Base-by-base conservation (phyloP, 2,113 vertebrate genomes). In the Oryzias curvinotus region DNA sequence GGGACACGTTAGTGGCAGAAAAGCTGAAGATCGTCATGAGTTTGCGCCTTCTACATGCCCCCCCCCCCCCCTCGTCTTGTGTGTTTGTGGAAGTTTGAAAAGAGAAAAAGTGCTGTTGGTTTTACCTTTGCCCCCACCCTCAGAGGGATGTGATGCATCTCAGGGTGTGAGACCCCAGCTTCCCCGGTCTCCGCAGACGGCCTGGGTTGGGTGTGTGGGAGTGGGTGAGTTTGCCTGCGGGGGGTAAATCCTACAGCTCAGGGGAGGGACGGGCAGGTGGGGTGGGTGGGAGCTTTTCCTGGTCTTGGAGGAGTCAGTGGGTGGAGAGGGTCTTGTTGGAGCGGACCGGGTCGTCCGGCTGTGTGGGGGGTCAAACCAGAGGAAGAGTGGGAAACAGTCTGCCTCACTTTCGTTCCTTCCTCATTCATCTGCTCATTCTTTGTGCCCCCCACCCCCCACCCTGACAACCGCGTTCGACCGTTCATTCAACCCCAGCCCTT, bases 211-310 rank as follows among this genome's bases (percentile, higher is more conserved):
- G 48, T 56, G 81, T 82, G 61, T 75, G 71, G 46, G 55, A 69
- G 55, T 68, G 59, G 55, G 83, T 81, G 61, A 72, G 75, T 81
- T 70, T 84, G 71, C 67, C 65, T 83, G 82, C 50, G 57, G 79
- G 77, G 81, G 78, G 73, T 84, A 85, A 85, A 78, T 82, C 78
- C 84, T 64, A 52, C 66, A 68, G 73, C 53, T 66, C 19, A 2
- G 58, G 48, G 47, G 70, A 47, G 76, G 53, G 70, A 53, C 62
- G 49, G 53, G 66, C 28, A 36, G 70, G 65, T 62, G 57, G 47
- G 26, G 52, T 62, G 81, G 5, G 73, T 68, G 80, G 88, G 86
- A 89, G 90, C 87, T 90, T 85, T 78, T 68, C 63, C 68, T 63
- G 45, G 44, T 73, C 71, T 66, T 69, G 87, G 88, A 83, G 89